Evolutionary conservation across 2,797 vertebrate genomes (phyloP).

Genomic region (Rhincodon typus): DNA sequence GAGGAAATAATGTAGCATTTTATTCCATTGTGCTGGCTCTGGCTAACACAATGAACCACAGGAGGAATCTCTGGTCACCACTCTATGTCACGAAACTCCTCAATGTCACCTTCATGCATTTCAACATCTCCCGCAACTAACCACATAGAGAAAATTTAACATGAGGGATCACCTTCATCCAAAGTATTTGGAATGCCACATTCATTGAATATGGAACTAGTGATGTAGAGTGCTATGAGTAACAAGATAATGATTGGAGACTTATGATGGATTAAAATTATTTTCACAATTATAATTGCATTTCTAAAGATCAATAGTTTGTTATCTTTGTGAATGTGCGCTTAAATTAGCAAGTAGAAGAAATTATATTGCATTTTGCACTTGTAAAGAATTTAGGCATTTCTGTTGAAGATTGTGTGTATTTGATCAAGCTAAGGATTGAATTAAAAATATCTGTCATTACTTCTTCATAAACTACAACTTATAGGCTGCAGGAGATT

Average conservation of each 20-base stretch:
- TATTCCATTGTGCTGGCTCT: not conserved
- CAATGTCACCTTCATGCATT: not conserved
- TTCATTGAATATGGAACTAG: no score
- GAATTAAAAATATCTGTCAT: not conserved
- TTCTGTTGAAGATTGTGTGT: not conserved
- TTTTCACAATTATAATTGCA: no score
- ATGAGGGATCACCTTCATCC: no score
- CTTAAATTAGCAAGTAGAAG: not conserved
- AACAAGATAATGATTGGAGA: not conserved
- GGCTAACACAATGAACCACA: not conserved
- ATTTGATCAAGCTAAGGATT: not conserved
- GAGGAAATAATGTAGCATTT: not conserved
- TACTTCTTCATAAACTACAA: not conserved
- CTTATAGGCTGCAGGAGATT: not conserved
- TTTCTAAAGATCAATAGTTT: not conserved
- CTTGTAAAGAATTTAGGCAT: not conserved
- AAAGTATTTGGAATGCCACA: not conserved
- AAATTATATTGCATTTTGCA: constrained; percentile 1
- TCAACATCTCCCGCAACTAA: not conserved
- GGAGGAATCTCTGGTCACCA: not conserved
- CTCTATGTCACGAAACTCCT: not conserved
- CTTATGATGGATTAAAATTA: not conserved
- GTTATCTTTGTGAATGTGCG: not conserved
- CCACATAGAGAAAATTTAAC: not conserved
- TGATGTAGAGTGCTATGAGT: not conserved